Evolutionary conservation across 2,888 invertebrate genomes (phyloP), one percentile per base, ranked within the genome.

Genomic region (Scaptomyza tumidula): DNA sequence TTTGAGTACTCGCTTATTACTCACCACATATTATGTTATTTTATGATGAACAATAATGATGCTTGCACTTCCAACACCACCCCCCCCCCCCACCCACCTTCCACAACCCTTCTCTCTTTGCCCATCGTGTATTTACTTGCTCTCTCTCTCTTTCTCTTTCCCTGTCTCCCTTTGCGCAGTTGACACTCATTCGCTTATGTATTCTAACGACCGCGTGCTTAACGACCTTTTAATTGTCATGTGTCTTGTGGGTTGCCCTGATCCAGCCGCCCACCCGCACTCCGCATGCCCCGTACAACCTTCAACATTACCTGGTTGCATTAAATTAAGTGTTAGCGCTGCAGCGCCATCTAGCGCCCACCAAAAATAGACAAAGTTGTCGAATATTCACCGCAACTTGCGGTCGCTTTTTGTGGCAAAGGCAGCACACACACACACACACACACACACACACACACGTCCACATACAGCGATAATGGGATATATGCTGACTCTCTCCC

Each of bases 181-280:
- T 33, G 33, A 19, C 33, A 24, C 33, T 50, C 56, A 59, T 52
- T 72, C 69, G 54, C 66, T 74, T 57, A 46, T 69, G 60, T 73
- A 70, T 77, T 73, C 62, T 64, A 57, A 57, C 71, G 73, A 73
- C 71, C 77, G 66, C 73, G 49, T 69, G 77, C 84, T 83, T 83
- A 80, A 80, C 86, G 84, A 73, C 86, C 70, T 80, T 80, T 80
- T 80, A 80, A 80, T 80, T 80, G 80, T 86, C 84, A 60, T 76
- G 77, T 73, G 77, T 76, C 64, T 76, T 64, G 62, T 58, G 75
- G 31, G 10, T 54, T 45, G 35, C 35, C 31, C 27, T 31, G 27
- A 1, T 24, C 24, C 3, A 3, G 11, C 4, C 31, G 2, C 31
- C 7, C 16, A 3, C 5, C 3, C 7, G 7, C 24, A 3, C 19